Evolutionary conservation across 2,888 invertebrate genomes (phyloP), one percentile per base, ranked within the genome.

Genomic region (Thyatira batis): DNA sequence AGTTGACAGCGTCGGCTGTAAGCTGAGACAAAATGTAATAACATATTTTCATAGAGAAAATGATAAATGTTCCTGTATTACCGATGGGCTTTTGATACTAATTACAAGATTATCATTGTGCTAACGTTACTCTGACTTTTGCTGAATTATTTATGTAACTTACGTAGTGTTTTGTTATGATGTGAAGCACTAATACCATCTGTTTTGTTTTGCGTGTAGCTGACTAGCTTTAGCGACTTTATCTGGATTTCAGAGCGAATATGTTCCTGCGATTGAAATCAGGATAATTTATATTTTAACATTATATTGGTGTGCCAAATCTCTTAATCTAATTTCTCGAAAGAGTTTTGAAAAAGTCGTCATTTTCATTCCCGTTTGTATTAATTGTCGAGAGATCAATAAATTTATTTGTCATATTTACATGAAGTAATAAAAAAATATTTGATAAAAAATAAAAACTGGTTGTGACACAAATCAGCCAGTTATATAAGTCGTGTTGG

Each of bases 1-100:
- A 23, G 11, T 45, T 21, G 45, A 45, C 45, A 17, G 39, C 39
- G 21, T 11, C 21, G 21, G 20, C 20, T 45, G 20, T 11, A 20
- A 21, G 45, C 45, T n/a, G 23, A 45, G 45, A 45, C 45, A 23
- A 45, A 45, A 45, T 25, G 45, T 45, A 23, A 45, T 23, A 45
- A 45, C 23, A 45, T 45, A 45, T 23, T 45, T 45, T 23, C 45
- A 45, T 25, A 45, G 21, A 45, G 45, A 23, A 39, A 45, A 25
- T 45, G 21, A 45, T 45, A 23, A 45, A 45, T 45, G 45, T 23
- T 39, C 45, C n/a, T 45, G 23, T 45, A 45, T 45, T 21, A 45
- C 21, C 39, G 39, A 8, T 23, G 21, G 23, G 45, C 13, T 25
- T 45, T 23, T 45, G 45, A 13, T 45, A 45, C 45, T 45, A 45